These are phyloP conservation scores for Tapera naevia DNA, from an alignment of 2,797 vertebrate species.

Conservation along the genomic window DNA sequence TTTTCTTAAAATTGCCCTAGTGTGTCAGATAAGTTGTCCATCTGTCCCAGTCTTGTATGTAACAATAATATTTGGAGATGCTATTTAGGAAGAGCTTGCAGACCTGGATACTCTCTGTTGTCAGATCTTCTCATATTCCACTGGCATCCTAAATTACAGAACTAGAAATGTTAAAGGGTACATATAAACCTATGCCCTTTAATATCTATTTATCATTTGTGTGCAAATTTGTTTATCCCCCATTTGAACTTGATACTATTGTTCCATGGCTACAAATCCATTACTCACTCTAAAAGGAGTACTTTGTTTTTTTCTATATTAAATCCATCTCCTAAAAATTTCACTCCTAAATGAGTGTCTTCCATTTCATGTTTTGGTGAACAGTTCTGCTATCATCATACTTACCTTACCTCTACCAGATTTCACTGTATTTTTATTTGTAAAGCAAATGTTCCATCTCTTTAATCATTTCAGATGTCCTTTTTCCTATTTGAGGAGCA, in stretches of 20 bases:
- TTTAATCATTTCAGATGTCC: neutral
- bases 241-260: neutral
- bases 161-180: neutral
- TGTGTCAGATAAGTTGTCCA: neutral
- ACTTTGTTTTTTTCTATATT: neutral
- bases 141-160: neutral
- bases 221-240: neutral
- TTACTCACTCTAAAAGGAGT: neutral
- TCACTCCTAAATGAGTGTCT: neutral
- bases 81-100: neutral
- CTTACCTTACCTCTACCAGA: neutral
- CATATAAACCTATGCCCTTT: neutral
- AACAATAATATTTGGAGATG: neutral
- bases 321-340: neutral
- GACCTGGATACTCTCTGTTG: neutral
- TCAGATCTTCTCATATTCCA: neutral
- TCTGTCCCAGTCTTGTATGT: neutral
- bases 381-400: neutral
- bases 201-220: neutral
- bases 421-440: neutral
- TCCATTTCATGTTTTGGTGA: neutral
- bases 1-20: neutral
- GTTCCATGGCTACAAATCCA: neutral
- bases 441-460: neutral
- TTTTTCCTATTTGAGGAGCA: neutral